Evolutionary conservation across 2,888 invertebrate species (phyloP), one percentile per base, ranked within the genome.

Genomic region (Andrena fulva): DNA sequence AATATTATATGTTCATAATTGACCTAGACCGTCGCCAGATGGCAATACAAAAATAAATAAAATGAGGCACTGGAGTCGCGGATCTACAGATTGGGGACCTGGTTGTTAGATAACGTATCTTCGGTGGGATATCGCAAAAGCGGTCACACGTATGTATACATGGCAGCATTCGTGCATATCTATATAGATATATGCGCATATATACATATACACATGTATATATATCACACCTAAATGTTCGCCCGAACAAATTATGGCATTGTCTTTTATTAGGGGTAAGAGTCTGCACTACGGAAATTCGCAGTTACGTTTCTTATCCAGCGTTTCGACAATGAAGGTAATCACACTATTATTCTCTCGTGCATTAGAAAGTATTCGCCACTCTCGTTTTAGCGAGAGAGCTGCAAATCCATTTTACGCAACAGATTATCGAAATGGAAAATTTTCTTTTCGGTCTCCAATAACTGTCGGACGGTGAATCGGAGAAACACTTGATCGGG

Each of bases 291-390:
- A 90, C 88, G 89, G 88, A 89, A 89, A 89, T 90, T 91, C 89
- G 82, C 91, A 90, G 86, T 90, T 92, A 86, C 92, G 92, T 90
- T 91, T 87, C 85, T 90, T 91, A 87, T 86, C 88, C 85, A 91
- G 83, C 88, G 85, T 89, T 84, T 86, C 90, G 74, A 90, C 88
- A 87, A 93, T 93, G 93, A 93, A 93, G 93, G 93, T 93, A 89
- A 92, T 85, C 89, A 73, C 50, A 77, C 68, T 59, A 67, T 76
- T 63, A 29, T 74, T 81, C 59, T 64, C 68, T 72, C 16, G 12
- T 27, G 8, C 12, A 35, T 33, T 63, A 27, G 48, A 70, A 20
- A 60, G 48, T 68, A 54, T 54, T 48, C 10, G 2, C 59, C 3
- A 16, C 0, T 27, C 0, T 4, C 12, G 16, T 67, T 35, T 29